Evolutionary conservation across 2,797 vertebrate genomes (phyloP).

Genomic region (Lycodopsis pacificus): DNA sequence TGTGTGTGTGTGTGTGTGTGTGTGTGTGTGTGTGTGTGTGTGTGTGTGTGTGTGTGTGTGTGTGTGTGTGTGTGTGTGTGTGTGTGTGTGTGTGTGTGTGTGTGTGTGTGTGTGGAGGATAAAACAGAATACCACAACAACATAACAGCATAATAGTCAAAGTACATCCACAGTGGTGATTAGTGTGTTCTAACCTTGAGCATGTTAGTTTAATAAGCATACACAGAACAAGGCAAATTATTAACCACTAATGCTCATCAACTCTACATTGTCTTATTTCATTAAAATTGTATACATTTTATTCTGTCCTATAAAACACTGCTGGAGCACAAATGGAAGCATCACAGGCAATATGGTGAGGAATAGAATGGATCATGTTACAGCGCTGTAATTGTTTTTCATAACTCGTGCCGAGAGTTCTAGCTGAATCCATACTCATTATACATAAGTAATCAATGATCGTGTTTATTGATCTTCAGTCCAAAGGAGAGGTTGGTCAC

Average conservation of each 20-base stretch:
- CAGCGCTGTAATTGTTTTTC: conserved; percentile 30
- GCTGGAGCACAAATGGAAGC: not conserved
- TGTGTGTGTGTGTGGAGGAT: too few species aligned
- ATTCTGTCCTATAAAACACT: not conserved
- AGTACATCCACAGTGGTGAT: not conserved
- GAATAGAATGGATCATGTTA: not conserved
- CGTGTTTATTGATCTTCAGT: conserved; percentile 63
- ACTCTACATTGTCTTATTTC: not conserved
- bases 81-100: not conserved
- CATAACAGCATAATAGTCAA: not conserved
- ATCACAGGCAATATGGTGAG: not conserved
- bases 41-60: not conserved
- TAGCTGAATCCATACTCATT: conserved; percentile 59
- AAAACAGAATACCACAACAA: not conserved
- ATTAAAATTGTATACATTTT: not conserved
- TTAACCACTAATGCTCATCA: not conserved
- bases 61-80: not conserved
- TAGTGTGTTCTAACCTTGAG: not conserved
- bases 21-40: not conserved
- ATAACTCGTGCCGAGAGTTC: conserved; percentile 19
- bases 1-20: not conserved
- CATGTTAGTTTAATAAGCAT: not conserved
- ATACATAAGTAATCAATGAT: conserved; percentile 62
- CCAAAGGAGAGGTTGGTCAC: conserved; percentile 48
- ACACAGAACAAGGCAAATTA: not conserved